Evolutionary conservation across 2,113 vertebrate species (phyloP).

Genomic region (Rhinolophus sinicus): DNA sequence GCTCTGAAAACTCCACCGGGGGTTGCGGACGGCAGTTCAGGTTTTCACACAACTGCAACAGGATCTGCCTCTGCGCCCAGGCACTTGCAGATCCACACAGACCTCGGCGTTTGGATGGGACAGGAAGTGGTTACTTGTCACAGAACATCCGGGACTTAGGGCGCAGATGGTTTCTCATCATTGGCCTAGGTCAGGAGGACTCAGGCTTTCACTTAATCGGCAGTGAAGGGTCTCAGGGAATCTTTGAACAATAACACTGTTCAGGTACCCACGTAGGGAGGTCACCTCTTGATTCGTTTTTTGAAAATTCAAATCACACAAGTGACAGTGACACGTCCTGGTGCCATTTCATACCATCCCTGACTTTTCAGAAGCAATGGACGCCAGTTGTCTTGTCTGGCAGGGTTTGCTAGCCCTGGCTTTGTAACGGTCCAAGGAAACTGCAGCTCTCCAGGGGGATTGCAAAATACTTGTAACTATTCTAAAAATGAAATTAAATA

Average conservation of each 20-base stretch:
- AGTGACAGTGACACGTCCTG: background rate
- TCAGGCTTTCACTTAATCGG: background rate
- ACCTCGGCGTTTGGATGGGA: background rate
- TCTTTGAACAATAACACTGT: background rate
- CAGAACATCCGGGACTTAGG: background rate
- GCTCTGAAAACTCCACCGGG: background rate
- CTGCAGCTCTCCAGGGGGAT: background rate
- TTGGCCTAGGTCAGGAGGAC: background rate
- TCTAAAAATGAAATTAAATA: slow-evolving; percentile 39
- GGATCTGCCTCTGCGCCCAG: background rate
- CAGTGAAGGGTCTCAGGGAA: background rate
- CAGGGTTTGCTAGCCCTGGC: background rate
- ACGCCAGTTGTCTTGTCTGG: background rate
- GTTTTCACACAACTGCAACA: background rate
- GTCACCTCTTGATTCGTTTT: background rate
- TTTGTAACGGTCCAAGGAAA: background rate
- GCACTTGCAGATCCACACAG: background rate
- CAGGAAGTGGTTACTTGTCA: background rate
- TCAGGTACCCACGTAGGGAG: background rate
- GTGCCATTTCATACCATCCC: background rate
- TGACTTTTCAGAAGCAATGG: background rate
- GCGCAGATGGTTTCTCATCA: background rate
- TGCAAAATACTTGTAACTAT: slow-evolving; percentile 6
- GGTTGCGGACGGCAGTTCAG: background rate
- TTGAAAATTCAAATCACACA: background rate